Percentiles rank a stretch among this genome's conserved stretches.
These are phyloP conservation scores for Axea sp. DNA, from an alignment of 2,888 invertebrate species.

Conservation along the genomic window DNA sequence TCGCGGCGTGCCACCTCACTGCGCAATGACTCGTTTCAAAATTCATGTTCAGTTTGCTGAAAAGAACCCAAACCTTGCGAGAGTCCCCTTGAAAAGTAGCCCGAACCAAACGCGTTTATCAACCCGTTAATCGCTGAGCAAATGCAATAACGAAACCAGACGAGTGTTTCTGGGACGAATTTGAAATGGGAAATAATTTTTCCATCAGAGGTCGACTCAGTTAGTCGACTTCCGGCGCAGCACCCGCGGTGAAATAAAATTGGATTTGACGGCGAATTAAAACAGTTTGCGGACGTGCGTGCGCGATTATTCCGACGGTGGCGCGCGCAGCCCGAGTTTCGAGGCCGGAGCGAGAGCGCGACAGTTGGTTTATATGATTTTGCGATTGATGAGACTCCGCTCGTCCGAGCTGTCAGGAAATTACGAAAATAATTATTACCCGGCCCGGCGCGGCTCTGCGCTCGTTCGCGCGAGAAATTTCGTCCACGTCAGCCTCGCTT, in stretches of 20 bases:
- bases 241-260: conserved; percentile 28
- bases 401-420: conserved; percentile 73
- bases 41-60: too few species aligned
- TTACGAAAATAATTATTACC: conserved; percentile 76
- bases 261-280: conserved; percentile 42
- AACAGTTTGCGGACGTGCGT: conserved; percentile 29
- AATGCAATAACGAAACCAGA: too few species aligned
- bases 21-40: too few species aligned
- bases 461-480: conserved; percentile 56
- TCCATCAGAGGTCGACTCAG: conserved; percentile 16
- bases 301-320: conserved; percentile 41
- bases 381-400: conserved; percentile 70
- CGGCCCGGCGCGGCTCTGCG: conserved; percentile 59
- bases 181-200: conserved; percentile 17
- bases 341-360: conserved; percentile 72
- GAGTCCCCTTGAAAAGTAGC: too few species aligned
- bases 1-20: too few species aligned
- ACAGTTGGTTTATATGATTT: conserved; percentile 74
- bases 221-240: conserved; percentile 8
- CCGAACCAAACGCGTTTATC: too few species aligned
- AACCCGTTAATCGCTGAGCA: too few species aligned
- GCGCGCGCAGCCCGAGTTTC: conserved; percentile 64
- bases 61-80: too few species aligned
- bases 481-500: conserved; percentile 43
- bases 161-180: too few species aligned